phyloP scores from a whole-genome alignment of 2,888 invertebrate species.

The Ochropleura leucogaster region DNA sequence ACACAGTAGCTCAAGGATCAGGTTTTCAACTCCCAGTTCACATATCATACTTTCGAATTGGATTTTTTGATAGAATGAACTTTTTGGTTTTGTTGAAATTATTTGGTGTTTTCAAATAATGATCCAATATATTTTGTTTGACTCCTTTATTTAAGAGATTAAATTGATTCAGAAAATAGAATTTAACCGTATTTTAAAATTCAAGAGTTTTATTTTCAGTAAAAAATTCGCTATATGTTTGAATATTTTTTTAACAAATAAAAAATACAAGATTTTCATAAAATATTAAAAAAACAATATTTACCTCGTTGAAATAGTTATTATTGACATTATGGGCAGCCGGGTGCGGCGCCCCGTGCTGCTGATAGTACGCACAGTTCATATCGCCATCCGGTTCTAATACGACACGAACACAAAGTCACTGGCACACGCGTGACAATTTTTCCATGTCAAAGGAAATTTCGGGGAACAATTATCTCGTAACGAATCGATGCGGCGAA shows the following conservation, averaged over 20 bases:
- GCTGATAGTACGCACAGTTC: slow-evolving; percentile 89
- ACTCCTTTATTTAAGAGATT: background rate
- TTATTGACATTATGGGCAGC: slow-evolving; percentile 85
- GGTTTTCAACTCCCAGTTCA: background rate
- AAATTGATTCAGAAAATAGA: too few species aligned
- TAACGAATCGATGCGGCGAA: slow-evolving; percentile 90
- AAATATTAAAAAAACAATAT: slow-evolving; percentile 41
- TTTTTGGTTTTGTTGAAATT: background rate
- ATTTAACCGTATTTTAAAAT: background rate
- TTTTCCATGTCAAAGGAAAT: slow-evolving; percentile 84
- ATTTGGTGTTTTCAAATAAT: background rate
- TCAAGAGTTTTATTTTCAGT: background rate
- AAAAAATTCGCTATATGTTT: background rate
- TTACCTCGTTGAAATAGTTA: slow-evolving; percentile 89
- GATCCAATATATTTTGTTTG: background rate
- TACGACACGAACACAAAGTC: slow-evolving; percentile 65
- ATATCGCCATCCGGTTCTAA: slow-evolving; percentile 82
- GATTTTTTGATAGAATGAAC: background rate
- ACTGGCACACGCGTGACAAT: slow-evolving; percentile 75
- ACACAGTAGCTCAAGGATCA: background rate
- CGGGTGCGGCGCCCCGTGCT: slow-evolving; percentile 86
- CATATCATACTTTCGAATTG: slow-evolving; percentile 11
- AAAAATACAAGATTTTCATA: background rate
- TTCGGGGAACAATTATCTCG: slow-evolving; percentile 87
- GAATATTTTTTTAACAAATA: background rate